These are phyloP conservation scores for Xestia xanthographa DNA, from an alignment of 2,888 invertebrate genomes.

Conservation along the genomic window DNA sequence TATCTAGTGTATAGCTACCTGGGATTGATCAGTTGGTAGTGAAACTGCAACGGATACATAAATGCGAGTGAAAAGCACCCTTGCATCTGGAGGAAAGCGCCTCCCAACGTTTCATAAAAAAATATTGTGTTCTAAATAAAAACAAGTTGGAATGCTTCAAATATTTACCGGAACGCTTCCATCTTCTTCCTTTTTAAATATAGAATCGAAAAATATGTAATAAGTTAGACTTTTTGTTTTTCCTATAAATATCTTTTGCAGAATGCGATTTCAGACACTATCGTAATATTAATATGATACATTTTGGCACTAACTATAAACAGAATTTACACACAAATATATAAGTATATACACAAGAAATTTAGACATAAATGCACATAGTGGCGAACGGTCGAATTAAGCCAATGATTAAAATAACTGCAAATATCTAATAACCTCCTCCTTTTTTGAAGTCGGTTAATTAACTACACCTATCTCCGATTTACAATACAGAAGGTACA, in stretches of 20 bases:
- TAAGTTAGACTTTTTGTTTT: slow-evolving; percentile 41
- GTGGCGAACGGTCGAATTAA: slow-evolving; percentile 47
- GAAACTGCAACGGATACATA: slow-evolving; percentile 50
- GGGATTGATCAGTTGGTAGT: slow-evolving; percentile 20
- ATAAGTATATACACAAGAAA: slow-evolving; percentile 59
- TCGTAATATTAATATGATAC: slow-evolving; percentile 49
- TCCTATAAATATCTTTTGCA: slow-evolving; percentile 51
- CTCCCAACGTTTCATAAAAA: slow-evolving; percentile 46
- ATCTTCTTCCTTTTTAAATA: slow-evolving; percentile 62
- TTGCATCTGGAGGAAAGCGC: slow-evolving; percentile 36
- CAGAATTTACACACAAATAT: slow-evolving; percentile 54
- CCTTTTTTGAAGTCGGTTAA: no score
- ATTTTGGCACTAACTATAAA: slow-evolving; percentile 77
- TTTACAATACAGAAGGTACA: slow-evolving; percentile 68
- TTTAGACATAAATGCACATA: slow-evolving; percentile 71
- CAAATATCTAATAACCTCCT: no score
- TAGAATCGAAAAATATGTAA: slow-evolving; percentile 72
- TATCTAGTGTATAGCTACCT: slow-evolving; percentile 54
- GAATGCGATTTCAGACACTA: slow-evolving; percentile 44
- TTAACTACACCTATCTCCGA: slow-evolving; percentile 72
- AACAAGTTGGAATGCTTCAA: slow-evolving; percentile 71
- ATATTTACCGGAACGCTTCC: slow-evolving; percentile 52
- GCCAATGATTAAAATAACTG: slow-evolving; percentile 55
- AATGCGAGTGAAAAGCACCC: slow-evolving; percentile 65
- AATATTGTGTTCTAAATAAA: slow-evolving; percentile 56